These are phyloP conservation scores for Colossoma macropomum DNA, from an alignment of 2,113 vertebrate species.

Conservation along the genomic window DNA sequence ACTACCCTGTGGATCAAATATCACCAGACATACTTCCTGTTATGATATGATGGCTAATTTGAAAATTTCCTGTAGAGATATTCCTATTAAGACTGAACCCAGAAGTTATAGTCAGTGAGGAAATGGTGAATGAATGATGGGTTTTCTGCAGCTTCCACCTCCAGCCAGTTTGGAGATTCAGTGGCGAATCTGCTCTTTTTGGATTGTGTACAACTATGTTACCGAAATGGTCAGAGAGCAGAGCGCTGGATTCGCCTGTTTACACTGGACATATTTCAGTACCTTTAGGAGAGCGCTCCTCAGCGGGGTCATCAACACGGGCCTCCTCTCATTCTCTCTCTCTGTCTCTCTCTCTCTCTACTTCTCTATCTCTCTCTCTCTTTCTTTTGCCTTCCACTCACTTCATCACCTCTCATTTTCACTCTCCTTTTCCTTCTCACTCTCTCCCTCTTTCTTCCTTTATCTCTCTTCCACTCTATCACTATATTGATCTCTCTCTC, in stretches of 20 bases:
- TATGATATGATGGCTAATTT: neutral
- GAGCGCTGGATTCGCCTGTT: constrained; percentile 59
- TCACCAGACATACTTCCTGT: neutral
- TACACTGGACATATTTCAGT: constrained; percentile 72
- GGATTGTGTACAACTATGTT: constrained; percentile 72
- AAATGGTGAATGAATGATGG: too few relatives aligned
- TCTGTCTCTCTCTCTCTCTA: neutral
- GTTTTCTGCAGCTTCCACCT: neutral
- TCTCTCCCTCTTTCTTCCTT: neutral
- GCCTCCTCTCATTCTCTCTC: constrained; percentile 28
- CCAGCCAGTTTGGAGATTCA: neutral
- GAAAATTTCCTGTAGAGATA: neutral
- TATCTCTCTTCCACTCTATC: neutral
- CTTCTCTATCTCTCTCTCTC: neutral
- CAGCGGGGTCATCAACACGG: constrained; percentile 53
- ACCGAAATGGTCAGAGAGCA: constrained; percentile 73
- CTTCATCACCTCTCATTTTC: neutral
- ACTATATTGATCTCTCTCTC: neutral
- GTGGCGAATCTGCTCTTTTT: constrained; percentile 62
- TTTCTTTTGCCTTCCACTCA: neutral
- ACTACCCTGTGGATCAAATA: neutral
- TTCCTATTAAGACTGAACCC: neutral
- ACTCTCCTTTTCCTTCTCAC: neutral
- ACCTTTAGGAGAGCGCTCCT: constrained; percentile 63
- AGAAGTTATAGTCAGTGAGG: neutral